phyloP scores from a whole-genome alignment of 2,113 vertebrate species.

The Anguilla rostrata region DNA sequence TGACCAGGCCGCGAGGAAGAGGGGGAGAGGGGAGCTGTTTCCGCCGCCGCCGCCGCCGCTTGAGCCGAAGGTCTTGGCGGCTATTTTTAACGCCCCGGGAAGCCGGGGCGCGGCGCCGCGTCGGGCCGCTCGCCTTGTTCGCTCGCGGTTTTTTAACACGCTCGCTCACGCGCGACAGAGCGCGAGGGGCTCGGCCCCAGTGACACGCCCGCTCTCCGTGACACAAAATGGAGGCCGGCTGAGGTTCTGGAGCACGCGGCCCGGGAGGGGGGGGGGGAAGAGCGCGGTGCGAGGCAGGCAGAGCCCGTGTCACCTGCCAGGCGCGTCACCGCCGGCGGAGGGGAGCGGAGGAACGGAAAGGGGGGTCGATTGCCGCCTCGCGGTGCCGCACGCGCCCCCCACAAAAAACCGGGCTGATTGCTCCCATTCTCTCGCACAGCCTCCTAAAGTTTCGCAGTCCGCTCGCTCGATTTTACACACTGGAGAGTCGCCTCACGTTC shows the following conservation, averaged over 20 bases:
- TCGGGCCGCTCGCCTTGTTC: background rate
- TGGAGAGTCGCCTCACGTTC: background rate
- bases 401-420: background rate
- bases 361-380: background rate
- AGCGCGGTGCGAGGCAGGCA: too few species aligned
- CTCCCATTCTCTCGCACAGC: background rate
- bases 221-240: background rate
- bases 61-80: background rate
- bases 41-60: background rate
- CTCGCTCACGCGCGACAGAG: background rate
- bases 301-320: background rate
- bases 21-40: background rate
- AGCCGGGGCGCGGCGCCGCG: background rate
- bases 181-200: background rate
- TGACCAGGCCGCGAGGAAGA: background rate
- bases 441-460: background rate
- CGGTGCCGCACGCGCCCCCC: background rate
- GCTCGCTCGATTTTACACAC: background rate
- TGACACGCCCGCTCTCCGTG: conserved; percentile 4
- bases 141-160: background rate
- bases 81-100: conserved; percentile 2
- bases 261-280: background rate
- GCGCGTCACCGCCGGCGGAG: background rate
- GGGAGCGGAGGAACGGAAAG: background rate
- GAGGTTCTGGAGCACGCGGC: background rate